Conservation (phyloP, 1,140 invertebrate genomes). For the Pseudomyrmex concolor region DNA sequence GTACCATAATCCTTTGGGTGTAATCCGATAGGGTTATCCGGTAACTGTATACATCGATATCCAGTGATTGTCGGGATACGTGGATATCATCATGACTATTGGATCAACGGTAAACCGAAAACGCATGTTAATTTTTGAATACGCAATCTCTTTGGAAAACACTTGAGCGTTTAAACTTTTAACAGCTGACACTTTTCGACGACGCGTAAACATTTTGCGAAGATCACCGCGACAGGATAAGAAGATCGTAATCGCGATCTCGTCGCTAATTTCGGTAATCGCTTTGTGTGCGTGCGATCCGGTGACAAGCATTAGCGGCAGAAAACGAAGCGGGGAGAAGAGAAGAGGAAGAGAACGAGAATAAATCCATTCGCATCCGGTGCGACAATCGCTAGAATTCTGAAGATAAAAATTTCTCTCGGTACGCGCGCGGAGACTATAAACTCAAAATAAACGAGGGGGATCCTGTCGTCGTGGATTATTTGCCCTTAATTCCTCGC, state of each 20-base stretch:
- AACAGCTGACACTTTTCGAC: no score
- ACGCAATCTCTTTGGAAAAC: not conserved
- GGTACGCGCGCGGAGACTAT: slow-evolving; percentile 43
- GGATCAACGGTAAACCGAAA: not conserved
- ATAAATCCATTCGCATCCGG: slow-evolving; percentile 50
- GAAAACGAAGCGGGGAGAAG: not conserved
- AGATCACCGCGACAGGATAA: not conserved
- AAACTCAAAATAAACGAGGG: slow-evolving; percentile 52
- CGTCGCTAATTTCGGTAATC: slow-evolving; percentile 28
- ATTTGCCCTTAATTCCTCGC: slow-evolving; percentile 52
- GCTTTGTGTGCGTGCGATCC: not conserved
- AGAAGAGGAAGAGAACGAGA: slow-evolving; percentile 24
- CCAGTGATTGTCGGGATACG: not conserved
- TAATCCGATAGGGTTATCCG: slow-evolving; percentile 52
- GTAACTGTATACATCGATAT: slow-evolving; percentile 3
- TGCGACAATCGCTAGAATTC: slow-evolving; percentile 50
- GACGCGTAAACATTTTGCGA: not conserved
- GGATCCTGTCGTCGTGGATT: slow-evolving; percentile 27
- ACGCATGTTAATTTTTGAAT: not conserved
- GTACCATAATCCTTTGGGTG: slow-evolving; percentile 12
- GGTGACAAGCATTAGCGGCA: not conserved
- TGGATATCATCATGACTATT: not conserved
- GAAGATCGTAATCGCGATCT: not conserved
- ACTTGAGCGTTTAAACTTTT: not conserved
- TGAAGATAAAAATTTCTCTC: slow-evolving; percentile 55